Evolutionary conservation across 2,888 invertebrate genomes (phyloP).

Genomic region (Acanthosepion pharaonis): DNA sequence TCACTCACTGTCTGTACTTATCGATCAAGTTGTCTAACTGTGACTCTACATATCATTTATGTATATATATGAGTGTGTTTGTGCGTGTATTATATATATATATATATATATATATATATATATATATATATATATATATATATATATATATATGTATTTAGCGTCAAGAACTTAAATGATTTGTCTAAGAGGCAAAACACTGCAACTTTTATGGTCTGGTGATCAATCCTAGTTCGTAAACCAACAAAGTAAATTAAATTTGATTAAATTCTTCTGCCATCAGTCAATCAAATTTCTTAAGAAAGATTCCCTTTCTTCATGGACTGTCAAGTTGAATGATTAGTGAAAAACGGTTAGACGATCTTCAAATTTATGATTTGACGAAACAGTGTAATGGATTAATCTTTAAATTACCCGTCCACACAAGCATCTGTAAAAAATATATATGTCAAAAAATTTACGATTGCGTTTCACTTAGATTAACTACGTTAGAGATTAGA

Average conservation of each 20-base stretch:
- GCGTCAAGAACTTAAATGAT: not conserved
- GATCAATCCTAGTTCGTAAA: not conserved
- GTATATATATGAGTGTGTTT: too few species aligned
- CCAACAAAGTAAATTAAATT: not conserved
- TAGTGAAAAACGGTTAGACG: not conserved
- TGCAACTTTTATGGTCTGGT: not conserved
- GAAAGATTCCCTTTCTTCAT: not conserved
- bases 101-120: not conserved
- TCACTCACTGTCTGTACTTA: not conserved
- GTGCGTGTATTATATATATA: too few species aligned
- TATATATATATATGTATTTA: not conserved
- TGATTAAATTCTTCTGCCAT: not conserved
- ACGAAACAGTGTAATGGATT: not conserved
- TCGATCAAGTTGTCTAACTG: not conserved
- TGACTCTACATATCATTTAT: not conserved
- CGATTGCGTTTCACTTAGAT: too few species aligned
- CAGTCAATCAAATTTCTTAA: not conserved
- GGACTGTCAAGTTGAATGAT: not conserved
- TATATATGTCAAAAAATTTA: not conserved
- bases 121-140: not conserved
- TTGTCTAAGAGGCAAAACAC: not conserved
- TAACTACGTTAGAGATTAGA: too few species aligned
- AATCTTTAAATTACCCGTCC: not conserved
- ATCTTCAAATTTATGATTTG: not conserved
- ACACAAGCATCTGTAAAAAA: not conserved